Percentiles rank a stretch among this genome's conserved stretches.
phyloP scores from a whole-genome alignment of 2,113 vertebrate genomes.

The Apodemus speciosus region DNA sequence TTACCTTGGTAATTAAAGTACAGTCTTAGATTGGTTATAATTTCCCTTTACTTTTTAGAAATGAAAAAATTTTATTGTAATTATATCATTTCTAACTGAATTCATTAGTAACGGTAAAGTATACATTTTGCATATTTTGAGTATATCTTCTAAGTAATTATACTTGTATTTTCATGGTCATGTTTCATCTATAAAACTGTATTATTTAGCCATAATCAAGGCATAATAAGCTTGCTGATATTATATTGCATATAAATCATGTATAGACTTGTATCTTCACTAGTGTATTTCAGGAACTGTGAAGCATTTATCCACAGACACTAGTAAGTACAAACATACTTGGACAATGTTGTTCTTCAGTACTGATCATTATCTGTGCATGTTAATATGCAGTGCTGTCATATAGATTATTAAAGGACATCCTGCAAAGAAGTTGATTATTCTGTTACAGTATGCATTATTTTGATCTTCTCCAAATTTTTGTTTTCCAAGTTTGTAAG shows the following conservation, averaged over 20 bases:
- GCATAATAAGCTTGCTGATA: neutral
- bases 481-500: neutral
- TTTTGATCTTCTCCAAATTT: neutral
- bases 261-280: neutral
- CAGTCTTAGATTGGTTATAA: neutral
- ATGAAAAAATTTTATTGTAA: conserved; percentile 10
- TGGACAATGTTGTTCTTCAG: neutral
- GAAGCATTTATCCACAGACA: neutral
- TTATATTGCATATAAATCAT: neutral
- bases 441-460: neutral
- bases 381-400: neutral
- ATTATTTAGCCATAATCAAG: neutral
- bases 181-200: neutral
- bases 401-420: neutral
- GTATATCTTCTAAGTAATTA: neutral
- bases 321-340: neutral
- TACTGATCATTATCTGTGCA: neutral
- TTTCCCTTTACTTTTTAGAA: neutral
- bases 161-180: neutral
- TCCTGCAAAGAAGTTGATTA: neutral
- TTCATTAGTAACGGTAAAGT: neutral
- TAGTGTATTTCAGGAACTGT: neutral
- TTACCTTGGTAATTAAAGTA: neutral
- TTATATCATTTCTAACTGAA: neutral
- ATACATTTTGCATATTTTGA: neutral